Base-by-base conservation (phyloP, 1,140 invertebrate species). In the Solen grandis region DNA sequence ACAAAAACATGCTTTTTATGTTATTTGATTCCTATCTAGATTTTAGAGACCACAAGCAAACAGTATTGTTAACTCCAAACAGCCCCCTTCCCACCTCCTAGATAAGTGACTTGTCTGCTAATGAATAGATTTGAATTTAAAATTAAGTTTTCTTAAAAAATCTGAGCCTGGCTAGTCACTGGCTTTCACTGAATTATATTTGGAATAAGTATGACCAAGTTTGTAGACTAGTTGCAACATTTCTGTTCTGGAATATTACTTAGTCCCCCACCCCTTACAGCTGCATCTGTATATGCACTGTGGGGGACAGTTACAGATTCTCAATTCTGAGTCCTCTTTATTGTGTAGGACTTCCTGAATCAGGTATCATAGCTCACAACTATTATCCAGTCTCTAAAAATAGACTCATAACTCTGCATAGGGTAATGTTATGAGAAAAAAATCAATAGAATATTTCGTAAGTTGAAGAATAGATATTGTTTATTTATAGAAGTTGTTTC, bases 381-480 rank as follows among this genome's bases (percentile, higher is more conserved):
- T 38, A 65, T 65, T 65, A 65, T 36, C 41, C 33, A 52, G n/a
- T n/a, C 16, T 14, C 41, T 52, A 54, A 52, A 54, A 52, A 54
- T 29, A 69, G 46, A 50, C n/a, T 69, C 35, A 52, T 19, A 52
- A 69, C 27, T 31, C 65, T 52, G 52, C 57, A 16, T 35, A 22
- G 50, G 31, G 68, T 69, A 69, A 69, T 54, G 29, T 22, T 38
- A 54, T 50, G 66, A 33, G 41, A 52, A 52, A 69, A 69, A 54
- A 29, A 14, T 52, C 54, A 29, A 5, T 22, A 54, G 63, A 63
- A 25, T 46, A 25, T 13, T 36, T 68, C 52, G 65, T 50, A 29
- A 14, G 19, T n/a, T 16, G 36, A 50, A 69, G 66, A 19, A 52
- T 33, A 54, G 66, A 75, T 50, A 75, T 65, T 76, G 41, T 76